Evolutionary conservation across 2,888 invertebrate genomes (phyloP).

Genomic region (Yponomeuta plumbellus): DNA sequence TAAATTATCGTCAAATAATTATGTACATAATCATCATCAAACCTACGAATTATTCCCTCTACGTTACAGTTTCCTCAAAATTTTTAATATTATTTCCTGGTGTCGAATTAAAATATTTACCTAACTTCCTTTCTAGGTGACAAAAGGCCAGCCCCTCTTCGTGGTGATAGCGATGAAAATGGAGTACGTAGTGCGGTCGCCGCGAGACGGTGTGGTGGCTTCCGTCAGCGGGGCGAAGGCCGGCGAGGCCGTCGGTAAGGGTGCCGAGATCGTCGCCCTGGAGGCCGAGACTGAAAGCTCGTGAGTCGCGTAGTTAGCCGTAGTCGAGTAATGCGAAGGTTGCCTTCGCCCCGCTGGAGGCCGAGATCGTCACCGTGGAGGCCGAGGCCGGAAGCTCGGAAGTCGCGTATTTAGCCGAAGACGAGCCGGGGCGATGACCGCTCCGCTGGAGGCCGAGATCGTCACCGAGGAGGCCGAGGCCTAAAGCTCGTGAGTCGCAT

Average conservation of each 20-base stretch:
- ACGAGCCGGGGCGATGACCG: too few relatives aligned
- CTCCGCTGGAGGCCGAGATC: constrained; percentile 78
- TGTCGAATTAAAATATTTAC: too few relatives aligned
- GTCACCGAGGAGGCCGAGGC: constrained; percentile 65
- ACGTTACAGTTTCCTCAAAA: too few relatives aligned
- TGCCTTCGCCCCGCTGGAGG: too few relatives aligned
- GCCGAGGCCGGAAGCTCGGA: not conserved
- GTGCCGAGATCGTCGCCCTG: constrained; percentile 77
- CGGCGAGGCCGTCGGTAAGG: constrained; percentile 91
- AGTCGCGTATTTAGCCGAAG: not conserved
- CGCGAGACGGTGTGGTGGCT: constrained; percentile 85
- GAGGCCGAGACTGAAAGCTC: constrained; percentile 34
- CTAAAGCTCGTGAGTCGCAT: not conserved
- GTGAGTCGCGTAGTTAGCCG: not conserved
- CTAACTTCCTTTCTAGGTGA: constrained; percentile 65
- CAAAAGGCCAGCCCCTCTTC: constrained; percentile 91
- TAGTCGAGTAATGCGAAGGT: too few relatives aligned
- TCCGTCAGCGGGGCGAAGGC: constrained; percentile 80
- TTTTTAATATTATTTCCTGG: too few relatives aligned
- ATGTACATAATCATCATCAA: too few relatives aligned
- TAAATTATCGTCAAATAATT: too few relatives aligned
- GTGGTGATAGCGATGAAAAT: constrained; percentile 99
- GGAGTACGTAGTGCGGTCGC: constrained; percentile 96
- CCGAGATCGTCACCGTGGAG: constrained; percentile 77
- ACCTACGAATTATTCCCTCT: too few relatives aligned